phyloP scores from a whole-genome alignment of 2,888 invertebrate genomes.

The Mechanitis messenoides region DNA sequence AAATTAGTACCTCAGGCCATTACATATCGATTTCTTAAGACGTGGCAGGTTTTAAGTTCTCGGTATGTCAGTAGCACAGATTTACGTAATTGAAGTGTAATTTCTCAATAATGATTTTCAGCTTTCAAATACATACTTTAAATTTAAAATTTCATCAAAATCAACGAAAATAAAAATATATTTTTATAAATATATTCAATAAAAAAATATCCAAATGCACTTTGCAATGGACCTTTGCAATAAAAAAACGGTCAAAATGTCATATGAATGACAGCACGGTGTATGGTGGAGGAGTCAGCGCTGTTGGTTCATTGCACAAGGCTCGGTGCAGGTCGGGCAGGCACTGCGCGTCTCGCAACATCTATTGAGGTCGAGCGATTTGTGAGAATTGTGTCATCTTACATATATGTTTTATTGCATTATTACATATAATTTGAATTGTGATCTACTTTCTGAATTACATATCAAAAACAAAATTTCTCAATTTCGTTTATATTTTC shows the following conservation, averaged over 20 bases:
- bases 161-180: no score
- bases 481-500: not conserved
- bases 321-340: constrained; percentile 61
- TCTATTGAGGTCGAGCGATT: constrained; percentile 74
- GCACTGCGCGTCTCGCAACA: constrained; percentile 68
- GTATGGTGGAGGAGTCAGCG: not conserved
- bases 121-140: not conserved
- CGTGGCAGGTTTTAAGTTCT: constrained; percentile 26
- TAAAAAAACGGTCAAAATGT: no score
- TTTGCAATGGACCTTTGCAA: no score
- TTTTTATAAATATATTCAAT: no score
- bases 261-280: no score
- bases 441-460: not conserved
- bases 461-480: not conserved
- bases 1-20: constrained; percentile 10
- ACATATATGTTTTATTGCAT: constrained; percentile 44
- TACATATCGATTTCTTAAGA: constrained; percentile 18
- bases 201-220: no score
- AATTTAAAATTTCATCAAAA: no score
- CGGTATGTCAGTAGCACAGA: constrained; percentile 27
- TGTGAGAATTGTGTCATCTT: constrained; percentile 75
- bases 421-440: constrained; percentile 10
- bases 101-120: constrained; percentile 35
- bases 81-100: constrained; percentile 45
- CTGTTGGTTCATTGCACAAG: constrained; percentile 57